phyloP scores from a whole-genome alignment of 2,888 invertebrate species.

The Scaptomyza cyrtandrae region DNA sequence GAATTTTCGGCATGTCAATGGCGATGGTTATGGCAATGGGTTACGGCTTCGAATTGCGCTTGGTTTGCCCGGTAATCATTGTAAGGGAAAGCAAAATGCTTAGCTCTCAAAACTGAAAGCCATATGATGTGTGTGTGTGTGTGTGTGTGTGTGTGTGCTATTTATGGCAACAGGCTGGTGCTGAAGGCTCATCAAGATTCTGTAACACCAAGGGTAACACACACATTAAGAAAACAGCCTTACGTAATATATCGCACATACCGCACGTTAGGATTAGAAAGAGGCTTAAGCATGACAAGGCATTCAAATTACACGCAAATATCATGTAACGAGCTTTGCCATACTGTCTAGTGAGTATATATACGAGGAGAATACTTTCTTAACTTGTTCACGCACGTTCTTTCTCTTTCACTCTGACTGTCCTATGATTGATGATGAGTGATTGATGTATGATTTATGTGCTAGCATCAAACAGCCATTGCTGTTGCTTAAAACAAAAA shows the following conservation, averaged over 20 bases:
- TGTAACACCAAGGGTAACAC: constrained; percentile 40
- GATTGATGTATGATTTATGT: constrained; percentile 71
- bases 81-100: constrained; percentile 5
- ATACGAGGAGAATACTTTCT: neutral
- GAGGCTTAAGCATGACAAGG: constrained; percentile 20
- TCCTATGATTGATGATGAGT: constrained; percentile 73
- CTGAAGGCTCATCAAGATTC: constrained; percentile 32
- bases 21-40: neutral
- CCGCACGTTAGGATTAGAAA: constrained; percentile 26
- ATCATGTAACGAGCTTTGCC: constrained; percentile 34
- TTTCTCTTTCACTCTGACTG: neutral
- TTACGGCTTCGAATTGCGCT: neutral
- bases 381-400: neutral
- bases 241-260: neutral
- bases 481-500: constrained; percentile 2
- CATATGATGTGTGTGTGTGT: neutral
- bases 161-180: constrained; percentile 49
- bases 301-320: constrained; percentile 64
- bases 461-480: constrained; percentile 30
- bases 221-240: constrained; percentile 10
- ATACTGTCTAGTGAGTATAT: neutral
- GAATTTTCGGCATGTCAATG: neutral
- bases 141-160: constrained; percentile 39
- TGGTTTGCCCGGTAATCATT: constrained; percentile 3
- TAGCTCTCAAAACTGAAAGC: too few relatives aligned